Base-by-base conservation (phyloP, 2,888 invertebrate genomes). In the Isotomurus palustris region DNA sequence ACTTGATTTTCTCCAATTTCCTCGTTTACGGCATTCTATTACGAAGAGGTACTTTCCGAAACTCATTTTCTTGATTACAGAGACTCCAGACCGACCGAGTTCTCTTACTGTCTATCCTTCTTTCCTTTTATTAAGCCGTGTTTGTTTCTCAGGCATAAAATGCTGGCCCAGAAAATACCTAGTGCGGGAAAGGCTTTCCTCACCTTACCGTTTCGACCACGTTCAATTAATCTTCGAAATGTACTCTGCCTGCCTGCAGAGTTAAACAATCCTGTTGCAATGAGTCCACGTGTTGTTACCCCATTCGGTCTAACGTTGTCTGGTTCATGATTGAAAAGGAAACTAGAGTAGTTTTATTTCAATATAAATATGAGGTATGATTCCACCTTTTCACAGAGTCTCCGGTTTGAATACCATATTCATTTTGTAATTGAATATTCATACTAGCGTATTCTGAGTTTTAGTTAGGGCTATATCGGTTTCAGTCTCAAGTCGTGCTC, bases 1-100 rank as follows among this genome's bases (percentile, higher is more conserved):
- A 50, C 50, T 50, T 50, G 40, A 50, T 50, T 36, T 40, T 50
- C 32, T 38, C 50, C 50, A 50, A 40, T 50, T 50, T 50, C 38
- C 40, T 50, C 50, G 50, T 50, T 50, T 50, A 50, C 40, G 50
- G 50, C 50, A 25, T 50, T 32, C 50, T 50, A 50, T 50, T 50
- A 50, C 38, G 50, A 32, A 25, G 19, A 36, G 38, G 36, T 50
- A 36, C 38, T 38, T 50, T 50, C 32, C 27, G 38, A 50, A 50
- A 50, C 50, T 50, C 50, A 50, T 50, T 38, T 50, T 50, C 38
- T 35, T 50, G 50, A 50, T 50, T 50, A 50, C 50, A 38, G 22
- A 12, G 4, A 43, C 21, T 6, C 21, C 14, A 43, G 22, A 43
- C 4, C 22, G 22, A 38, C 38, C 40, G 40, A 40, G 24, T 47